Percentiles rank a stretch among this genome's conserved stretches.
phyloP scores from a whole-genome alignment of 2,888 invertebrate species.

The Spatulosminthurus flaviceps region DNA sequence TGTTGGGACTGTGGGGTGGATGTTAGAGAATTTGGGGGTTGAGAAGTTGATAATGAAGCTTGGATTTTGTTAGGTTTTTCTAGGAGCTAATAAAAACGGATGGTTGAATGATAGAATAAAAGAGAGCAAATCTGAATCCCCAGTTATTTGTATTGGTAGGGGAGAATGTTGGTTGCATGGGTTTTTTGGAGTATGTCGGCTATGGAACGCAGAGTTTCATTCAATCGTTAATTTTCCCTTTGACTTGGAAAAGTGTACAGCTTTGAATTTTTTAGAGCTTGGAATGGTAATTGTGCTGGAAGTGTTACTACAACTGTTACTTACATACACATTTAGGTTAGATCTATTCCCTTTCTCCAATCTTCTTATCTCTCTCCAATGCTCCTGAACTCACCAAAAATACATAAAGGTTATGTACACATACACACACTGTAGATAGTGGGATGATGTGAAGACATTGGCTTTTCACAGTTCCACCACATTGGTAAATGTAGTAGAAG shows the following conservation, averaged over 20 bases:
- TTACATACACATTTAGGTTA: conserved; percentile 11
- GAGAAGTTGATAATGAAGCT: not conserved
- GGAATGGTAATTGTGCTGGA: not conserved
- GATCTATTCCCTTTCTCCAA: not conserved
- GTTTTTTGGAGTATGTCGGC: too few species aligned
- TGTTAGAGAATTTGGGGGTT: not conserved
- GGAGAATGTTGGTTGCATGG: not conserved
- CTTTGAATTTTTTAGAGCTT: conserved; percentile 8
- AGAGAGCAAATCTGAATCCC: conserved; percentile 2
- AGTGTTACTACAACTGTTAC: not conserved
- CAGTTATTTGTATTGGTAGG: not conserved
- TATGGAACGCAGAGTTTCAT: too few species aligned
- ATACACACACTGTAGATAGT: not conserved
- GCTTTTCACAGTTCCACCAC: not conserved
- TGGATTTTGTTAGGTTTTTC: not conserved
- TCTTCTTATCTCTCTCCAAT: too few species aligned
- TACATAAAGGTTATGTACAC: too few species aligned
- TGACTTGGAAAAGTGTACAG: not conserved
- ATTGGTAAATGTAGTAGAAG: conserved; percentile 26
- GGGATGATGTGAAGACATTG: conserved; percentile 8
- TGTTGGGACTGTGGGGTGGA: too few species aligned
- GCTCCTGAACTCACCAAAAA: too few species aligned
- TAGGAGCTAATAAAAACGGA: not conserved
- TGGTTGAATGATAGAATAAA: not conserved
- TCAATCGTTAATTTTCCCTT: not conserved